These are phyloP conservation scores for Strix aluco DNA, from an alignment of 2,113 vertebrate species.

Conservation along the genomic window DNA sequence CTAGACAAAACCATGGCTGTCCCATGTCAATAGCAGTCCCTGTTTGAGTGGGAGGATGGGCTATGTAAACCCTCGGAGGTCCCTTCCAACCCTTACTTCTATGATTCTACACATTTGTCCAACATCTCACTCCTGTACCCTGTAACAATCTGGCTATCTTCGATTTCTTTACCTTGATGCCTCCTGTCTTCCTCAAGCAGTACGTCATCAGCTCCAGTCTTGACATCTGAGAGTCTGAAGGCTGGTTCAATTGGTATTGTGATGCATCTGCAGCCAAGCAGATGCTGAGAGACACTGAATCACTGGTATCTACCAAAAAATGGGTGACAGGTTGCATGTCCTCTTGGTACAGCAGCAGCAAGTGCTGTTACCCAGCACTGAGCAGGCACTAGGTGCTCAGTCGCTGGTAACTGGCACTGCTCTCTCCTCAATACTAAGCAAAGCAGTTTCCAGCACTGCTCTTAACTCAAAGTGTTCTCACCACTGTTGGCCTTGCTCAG, in stretches of 20 bases:
- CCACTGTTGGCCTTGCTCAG: neutral
- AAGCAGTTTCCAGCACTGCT: neutral
- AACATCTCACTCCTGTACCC: neutral
- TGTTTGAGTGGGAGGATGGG: neutral
- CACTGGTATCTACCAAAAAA: neutral
- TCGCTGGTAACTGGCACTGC: neutral
- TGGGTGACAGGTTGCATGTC: neutral
- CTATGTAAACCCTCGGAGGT: neutral
- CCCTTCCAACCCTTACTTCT: neutral
- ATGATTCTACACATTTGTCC: neutral
- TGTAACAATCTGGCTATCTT: neutral
- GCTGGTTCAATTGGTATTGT: neutral
- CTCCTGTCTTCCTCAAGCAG: neutral
- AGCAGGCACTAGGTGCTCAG: neutral
- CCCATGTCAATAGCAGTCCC: neutral
- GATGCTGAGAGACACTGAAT: neutral
- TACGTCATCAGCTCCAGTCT: neutral
- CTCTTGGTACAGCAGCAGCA: neutral
- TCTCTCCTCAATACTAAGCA: neutral
- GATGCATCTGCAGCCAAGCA: neutral
- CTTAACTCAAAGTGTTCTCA: neutral
- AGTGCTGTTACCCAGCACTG: neutral
- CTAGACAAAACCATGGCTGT: neutral
- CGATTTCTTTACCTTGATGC: neutral
- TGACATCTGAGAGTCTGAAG: neutral